Evolutionary conservation across 2,797 vertebrate species (phyloP).

Genomic region (Pterois miles): DNA sequence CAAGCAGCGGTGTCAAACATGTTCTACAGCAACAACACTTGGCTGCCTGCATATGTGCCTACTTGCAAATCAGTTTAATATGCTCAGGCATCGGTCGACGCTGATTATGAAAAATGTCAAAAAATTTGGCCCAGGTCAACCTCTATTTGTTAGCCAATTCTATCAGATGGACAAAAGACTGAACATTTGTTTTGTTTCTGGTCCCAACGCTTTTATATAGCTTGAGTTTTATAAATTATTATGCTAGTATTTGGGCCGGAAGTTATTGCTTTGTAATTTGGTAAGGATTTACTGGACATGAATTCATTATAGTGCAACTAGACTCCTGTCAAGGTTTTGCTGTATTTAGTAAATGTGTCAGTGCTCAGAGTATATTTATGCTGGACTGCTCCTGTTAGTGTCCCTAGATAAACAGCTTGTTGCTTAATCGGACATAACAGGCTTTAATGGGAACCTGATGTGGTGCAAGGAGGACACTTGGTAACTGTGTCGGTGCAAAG

Average conservation of each 20-base stretch:
- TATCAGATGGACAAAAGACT: background rate
- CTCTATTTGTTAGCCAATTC: background rate
- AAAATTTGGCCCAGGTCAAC: no score
- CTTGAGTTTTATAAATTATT: background rate
- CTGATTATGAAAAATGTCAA: no score
- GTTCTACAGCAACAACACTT: no score
- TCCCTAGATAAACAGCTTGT: background rate
- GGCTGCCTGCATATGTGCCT: no score
- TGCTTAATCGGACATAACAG: background rate
- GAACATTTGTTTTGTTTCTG: constrained; percentile 14
- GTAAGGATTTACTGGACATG: background rate
- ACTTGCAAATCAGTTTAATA: no score
- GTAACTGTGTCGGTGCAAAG: background rate
- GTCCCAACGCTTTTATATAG: background rate
- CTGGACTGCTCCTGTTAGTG: background rate
- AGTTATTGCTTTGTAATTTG: background rate
- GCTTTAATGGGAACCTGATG: background rate
- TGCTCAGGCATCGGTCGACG: no score
- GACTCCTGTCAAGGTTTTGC: background rate
- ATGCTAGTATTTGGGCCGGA: background rate
- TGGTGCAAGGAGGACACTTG: background rate
- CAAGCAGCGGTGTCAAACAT: no score
- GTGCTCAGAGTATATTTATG: background rate
- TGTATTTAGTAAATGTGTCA: constrained; percentile 1
- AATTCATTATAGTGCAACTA: background rate